These are phyloP conservation scores for Syncerus caffer DNA, from an alignment of 2,797 vertebrate species.

Conservation along the genomic window DNA sequence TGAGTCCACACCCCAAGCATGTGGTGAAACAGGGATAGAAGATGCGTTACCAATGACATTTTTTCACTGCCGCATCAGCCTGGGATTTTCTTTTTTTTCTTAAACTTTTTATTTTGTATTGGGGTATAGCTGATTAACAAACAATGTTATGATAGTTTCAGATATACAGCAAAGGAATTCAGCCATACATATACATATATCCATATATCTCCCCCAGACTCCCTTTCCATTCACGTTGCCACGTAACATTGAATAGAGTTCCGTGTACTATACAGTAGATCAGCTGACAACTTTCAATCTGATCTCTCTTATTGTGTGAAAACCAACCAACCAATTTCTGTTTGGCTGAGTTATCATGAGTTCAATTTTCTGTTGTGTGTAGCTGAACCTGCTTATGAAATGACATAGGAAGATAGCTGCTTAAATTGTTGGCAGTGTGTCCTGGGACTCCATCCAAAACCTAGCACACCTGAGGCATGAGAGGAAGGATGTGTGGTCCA, in stretches of 20 bases:
- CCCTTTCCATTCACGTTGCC: not conserved
- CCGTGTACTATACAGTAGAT: not conserved
- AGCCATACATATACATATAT: not conserved
- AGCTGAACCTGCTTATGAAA: not conserved
- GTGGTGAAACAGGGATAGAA: not conserved
- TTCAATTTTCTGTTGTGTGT: not conserved
- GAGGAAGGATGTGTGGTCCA: not conserved
- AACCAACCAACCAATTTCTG: not conserved
- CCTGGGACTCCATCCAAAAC: not conserved
- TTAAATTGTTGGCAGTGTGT: not conserved
- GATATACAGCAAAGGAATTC: not conserved
- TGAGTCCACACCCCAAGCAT: not conserved
- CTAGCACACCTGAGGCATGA: not conserved
- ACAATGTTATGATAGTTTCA: not conserved
- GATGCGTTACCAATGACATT: too few relatives aligned
- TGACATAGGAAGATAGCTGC: not conserved
- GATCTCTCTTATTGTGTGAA: not conserved
- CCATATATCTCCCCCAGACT: not conserved
- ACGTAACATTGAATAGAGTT: not conserved
- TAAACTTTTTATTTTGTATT: not conserved
- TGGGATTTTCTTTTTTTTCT: not conserved
- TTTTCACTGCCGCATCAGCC: not conserved
- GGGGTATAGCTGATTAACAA: not conserved
- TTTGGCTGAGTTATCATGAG: not conserved
- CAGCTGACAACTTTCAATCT: not conserved